Conservation (phyloP, 2,797 vertebrate species). For the Gobio occitaniae region DNA sequence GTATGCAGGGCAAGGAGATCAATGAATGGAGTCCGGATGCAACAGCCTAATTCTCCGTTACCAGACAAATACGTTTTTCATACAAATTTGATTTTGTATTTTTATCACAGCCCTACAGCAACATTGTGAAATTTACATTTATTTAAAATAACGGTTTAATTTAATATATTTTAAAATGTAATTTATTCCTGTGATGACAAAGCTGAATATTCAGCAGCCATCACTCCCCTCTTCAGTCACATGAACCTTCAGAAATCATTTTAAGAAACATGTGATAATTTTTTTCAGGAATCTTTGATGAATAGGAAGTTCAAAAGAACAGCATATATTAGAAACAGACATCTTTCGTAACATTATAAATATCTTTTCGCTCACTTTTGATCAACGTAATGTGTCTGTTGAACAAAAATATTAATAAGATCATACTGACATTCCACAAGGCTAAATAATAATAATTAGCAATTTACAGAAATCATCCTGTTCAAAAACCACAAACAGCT, state of each 20-base stretch:
- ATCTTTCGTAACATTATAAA: not conserved
- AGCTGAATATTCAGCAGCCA: not conserved
- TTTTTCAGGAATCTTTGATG: not conserved
- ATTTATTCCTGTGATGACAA: not conserved
- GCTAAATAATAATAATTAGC: not conserved
- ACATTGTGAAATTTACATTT: not conserved
- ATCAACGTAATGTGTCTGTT: not conserved
- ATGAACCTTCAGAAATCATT: not conserved
- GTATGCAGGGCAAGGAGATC: too few species aligned
- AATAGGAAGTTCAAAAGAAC: too few species aligned
- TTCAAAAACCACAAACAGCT: not conserved
- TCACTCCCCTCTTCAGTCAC: not conserved
- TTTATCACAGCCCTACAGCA: too few species aligned
- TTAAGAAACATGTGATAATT: not conserved
- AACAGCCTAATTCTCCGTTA: too few species aligned
- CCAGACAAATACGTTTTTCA: not conserved
- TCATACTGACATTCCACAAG: too few species aligned
- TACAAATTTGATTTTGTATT: not conserved
- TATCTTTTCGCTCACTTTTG: not conserved
- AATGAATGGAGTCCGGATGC: too few species aligned
- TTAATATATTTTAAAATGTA: not conserved
- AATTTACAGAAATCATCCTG: not conserved
- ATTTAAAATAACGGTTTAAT: not conserved
- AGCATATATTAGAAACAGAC: too few species aligned
- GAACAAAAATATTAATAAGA: not conserved